phyloP scores from a whole-genome alignment of 1,140 invertebrate genomes.

The Brevipalpus yothersi region DNA sequence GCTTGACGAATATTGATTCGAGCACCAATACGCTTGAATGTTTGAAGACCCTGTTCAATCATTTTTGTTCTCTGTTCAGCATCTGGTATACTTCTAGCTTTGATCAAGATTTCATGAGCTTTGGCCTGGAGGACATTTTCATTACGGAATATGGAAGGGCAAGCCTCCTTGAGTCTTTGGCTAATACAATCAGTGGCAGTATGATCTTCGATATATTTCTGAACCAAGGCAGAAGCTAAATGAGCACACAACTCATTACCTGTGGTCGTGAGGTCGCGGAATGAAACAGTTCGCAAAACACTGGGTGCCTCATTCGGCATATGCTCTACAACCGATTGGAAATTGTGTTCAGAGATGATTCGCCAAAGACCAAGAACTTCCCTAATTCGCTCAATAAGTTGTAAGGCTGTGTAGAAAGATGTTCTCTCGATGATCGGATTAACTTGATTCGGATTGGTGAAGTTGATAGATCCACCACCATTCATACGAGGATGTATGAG shows the following conservation, averaged over 20 bases:
- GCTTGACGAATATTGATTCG: conserved; percentile 48
- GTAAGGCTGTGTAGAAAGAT: conserved; percentile 47
- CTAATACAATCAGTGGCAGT: conserved; percentile 78
- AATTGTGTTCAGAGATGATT: conserved; percentile 71
- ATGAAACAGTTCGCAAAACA: conserved; percentile 33
- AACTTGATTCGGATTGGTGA: neutral
- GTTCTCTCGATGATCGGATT: conserved; percentile 26
- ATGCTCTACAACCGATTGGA: conserved; percentile 40
- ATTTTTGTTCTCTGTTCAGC: conserved; percentile 40
- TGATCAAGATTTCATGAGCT: conserved; percentile 64
- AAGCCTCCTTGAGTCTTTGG: conserved; percentile 57
- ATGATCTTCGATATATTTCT: conserved; percentile 69
- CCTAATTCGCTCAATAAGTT: conserved; percentile 48
- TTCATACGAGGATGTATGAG: neutral
- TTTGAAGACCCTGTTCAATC: conserved; percentile 45
- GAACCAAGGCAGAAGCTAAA: conserved; percentile 23
- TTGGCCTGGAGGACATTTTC: conserved; percentile 89
- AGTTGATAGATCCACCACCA: neutral
- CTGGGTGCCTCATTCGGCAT: conserved; percentile 29
- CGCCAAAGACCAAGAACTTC: conserved; percentile 85
- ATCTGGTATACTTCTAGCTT: conserved; percentile 35
- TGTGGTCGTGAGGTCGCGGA: conserved; percentile 53
- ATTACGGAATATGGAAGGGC: conserved; percentile 71
- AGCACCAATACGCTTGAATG: conserved; percentile 55
- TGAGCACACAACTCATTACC: conserved; percentile 41